Base-by-base conservation (phyloP, 2,797 vertebrate genomes). In the Arctocebus calabarensis region DNA sequence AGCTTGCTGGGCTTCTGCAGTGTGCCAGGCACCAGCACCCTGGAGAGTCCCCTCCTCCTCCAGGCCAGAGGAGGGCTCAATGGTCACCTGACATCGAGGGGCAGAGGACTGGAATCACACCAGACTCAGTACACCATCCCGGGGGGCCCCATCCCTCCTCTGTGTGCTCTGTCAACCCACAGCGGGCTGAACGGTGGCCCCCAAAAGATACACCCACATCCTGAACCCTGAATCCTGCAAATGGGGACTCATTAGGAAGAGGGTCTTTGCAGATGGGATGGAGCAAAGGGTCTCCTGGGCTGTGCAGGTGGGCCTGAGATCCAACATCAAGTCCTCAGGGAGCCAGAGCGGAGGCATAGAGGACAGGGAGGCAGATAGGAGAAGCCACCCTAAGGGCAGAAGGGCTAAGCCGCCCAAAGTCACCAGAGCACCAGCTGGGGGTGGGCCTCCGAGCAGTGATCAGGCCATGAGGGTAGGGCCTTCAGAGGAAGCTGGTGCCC, bases 11-110 rank as follows among this genome's bases (percentile, higher is more conserved):
- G 12, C 19, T 27, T 23, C 52, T 10, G 1, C 40, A 19, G 11
- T 7, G 32, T 57, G 68, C 10, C 23, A 75, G 52, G 19, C 12
- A 1, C 11, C n/a, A 0, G 22, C 48, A 25, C 23, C 27, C 40
- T 12, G 0, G 0, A 20, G 7, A 40, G 8, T 6, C 5, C 3
- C 3, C 1, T 62, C 29, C 27, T 11, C 62, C 62, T 64, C 61
- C 29, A 7, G 61, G 29, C 29, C 6, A 32, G 14, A 0, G 5
- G 61, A 64, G 29, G 12, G 62, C 29, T 2, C 62, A 32, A 14
- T 14, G 29, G 13, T 52, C 48, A 52, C 48, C 48, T 52, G 14
- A 52, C 14, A 16, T 52, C 48, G 3, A 32, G 23, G 55, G 16
- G 2, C 25, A 14, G 27, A 32, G 27, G 77, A 2, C 13, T 8